Evolutionary conservation across 2,888 invertebrate genomes (phyloP).

Genomic region (Sycophila texana): DNA sequence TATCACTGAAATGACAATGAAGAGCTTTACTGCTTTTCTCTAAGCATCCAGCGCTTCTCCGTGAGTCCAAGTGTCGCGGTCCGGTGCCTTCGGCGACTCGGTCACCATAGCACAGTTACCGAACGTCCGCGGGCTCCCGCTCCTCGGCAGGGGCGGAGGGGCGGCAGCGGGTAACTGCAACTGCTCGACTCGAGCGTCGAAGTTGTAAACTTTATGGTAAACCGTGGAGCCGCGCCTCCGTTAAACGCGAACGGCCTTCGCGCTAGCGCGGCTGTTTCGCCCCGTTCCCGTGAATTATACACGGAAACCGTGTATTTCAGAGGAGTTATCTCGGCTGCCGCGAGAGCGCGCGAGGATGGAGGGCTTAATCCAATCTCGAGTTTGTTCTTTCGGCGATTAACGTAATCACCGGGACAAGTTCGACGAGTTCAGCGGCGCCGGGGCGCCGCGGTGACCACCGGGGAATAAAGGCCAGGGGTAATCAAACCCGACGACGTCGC

Average conservation of each 20-base stretch:
- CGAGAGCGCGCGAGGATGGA: constrained; percentile 59
- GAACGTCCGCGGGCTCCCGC: no score
- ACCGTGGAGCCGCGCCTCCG: background rate
- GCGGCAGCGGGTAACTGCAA: background rate
- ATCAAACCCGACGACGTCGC: constrained; percentile 38
- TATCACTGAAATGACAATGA: no score
- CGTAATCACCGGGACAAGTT: constrained; percentile 71
- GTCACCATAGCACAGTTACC: no score
- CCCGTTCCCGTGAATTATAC: background rate
- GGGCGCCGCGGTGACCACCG: constrained; percentile 11
- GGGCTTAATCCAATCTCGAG: constrained; percentile 72
- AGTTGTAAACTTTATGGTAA: constrained; percentile 68
- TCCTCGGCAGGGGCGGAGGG: background rate
- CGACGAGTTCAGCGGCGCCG: constrained; percentile 39
- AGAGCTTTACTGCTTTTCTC: no score
- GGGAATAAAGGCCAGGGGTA: constrained; percentile 48
- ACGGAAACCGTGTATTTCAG: background rate
- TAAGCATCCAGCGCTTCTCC: no score
- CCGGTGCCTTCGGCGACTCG: no score
- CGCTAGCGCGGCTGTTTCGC: constrained; percentile 40
- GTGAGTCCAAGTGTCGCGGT: no score
- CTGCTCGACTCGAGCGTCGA: constrained; percentile 54
- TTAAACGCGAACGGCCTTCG: constrained; percentile 63
- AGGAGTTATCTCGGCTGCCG: constrained; percentile 52
- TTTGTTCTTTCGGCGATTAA: constrained; percentile 74